Evolutionary conservation across 2,113 vertebrate genomes (phyloP).

Genomic region (Anolis sagrei): DNA sequence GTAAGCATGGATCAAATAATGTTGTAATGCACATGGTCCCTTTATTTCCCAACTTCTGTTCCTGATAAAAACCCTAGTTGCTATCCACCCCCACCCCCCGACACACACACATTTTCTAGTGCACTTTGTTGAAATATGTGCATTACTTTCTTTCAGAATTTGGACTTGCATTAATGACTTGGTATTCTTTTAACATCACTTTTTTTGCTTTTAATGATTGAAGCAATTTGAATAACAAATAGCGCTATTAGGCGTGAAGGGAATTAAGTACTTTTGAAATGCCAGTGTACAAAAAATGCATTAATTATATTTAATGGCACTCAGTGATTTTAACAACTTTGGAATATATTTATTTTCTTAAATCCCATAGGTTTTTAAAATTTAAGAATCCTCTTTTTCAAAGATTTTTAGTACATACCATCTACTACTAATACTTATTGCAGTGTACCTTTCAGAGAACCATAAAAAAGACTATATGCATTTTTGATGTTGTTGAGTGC

Average conservation of each 20-base stretch:
- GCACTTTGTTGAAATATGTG: constrained; percentile 17
- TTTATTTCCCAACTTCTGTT: background rate
- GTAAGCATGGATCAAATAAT: background rate
- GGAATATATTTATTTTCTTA: constrained; percentile 39
- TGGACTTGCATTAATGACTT: constrained; percentile 20
- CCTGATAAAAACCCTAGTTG: background rate
- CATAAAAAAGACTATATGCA: too few species aligned
- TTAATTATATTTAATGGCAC: constrained; percentile 37
- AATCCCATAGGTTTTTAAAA: background rate
- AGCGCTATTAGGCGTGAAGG: constrained; percentile 41
- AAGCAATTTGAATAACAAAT: constrained; percentile 40
- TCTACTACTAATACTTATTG: background rate
- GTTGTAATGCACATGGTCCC: background rate
- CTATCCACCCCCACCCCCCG: background rate
- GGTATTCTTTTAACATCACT: constrained; percentile 28
- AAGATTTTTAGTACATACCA: background rate
- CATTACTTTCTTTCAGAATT: constrained; percentile 16
- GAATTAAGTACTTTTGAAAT: constrained; percentile 39
- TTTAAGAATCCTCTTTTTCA: background rate
- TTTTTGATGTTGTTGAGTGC: background rate
- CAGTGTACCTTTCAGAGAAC: background rate
- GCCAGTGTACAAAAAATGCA: background rate
- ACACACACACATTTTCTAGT: background rate
- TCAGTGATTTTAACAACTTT: constrained; percentile 37
- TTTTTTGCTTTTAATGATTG: constrained; percentile 32